These are phyloP conservation scores for Oryzaephilus surinamensis DNA, from an alignment of 1,140 invertebrate species.

Conservation along the genomic window DNA sequence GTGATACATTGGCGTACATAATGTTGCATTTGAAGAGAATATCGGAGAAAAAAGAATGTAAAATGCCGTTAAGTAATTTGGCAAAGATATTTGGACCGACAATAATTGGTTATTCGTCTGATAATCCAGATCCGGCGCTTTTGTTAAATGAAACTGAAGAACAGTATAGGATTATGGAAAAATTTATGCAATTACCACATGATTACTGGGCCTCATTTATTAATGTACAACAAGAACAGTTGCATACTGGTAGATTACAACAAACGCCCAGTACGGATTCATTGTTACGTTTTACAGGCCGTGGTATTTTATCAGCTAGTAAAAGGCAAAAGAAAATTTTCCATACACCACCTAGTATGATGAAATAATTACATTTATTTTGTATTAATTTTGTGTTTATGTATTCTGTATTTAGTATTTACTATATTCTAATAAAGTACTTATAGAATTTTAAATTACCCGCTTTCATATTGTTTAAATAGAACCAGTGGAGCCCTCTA, in stretches of 20 bases:
- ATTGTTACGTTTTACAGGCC: conserved; percentile 26
- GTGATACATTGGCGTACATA: conserved; percentile 78
- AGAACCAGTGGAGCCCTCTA: too few species aligned
- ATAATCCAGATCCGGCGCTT: conserved; percentile 49
- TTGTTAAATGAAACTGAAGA: conserved; percentile 51
- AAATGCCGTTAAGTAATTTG: conserved; percentile 70
- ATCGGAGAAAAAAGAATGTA: conserved; percentile 55
- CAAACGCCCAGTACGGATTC: conserved; percentile 47
- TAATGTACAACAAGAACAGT: conserved; percentile 30
- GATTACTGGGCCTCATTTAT: conserved; percentile 58
- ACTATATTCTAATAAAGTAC: too few species aligned
- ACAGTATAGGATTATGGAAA: conserved; percentile 56
- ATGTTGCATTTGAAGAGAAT: conserved; percentile 76
- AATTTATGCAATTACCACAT: conserved; percentile 49
- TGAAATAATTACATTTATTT: too few species aligned
- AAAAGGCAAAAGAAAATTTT: too few species aligned
- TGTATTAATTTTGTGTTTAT: too few species aligned
- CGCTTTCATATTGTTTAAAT: too few species aligned
- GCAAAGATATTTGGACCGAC: conserved; percentile 78
- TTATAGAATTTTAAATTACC: too few species aligned
- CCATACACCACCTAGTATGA: too few species aligned
- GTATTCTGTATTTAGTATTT: too few species aligned
- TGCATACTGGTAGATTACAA: conserved; percentile 29
- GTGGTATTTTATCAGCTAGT: conserved; percentile 8
- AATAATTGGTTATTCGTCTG: conserved; percentile 66